Evolutionary conservation across 2,113 vertebrate species (phyloP), one percentile per base, ranked within the genome.

Genomic region (Osmerus eperlanus): DNA sequence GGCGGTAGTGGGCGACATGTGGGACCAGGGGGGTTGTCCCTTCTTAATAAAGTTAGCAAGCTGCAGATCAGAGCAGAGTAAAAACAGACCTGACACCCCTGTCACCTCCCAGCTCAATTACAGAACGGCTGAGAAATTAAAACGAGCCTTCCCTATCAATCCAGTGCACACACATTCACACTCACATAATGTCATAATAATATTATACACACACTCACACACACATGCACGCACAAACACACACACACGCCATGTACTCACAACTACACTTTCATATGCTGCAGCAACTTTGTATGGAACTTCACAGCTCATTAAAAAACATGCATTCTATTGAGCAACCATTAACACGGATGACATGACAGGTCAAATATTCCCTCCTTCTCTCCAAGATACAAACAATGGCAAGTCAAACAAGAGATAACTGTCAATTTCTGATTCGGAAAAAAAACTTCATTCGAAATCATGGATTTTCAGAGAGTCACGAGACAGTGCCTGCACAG

Each of bases 61-160:
- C 52, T 65, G 68, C 65, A 65, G 76, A 67, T 76, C 68, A 80
- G 75, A 75, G 59, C 28, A 36, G 58, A 47, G 47, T 62, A 76
- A 8, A 67, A 69, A 54, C 68, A 58, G 32, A 36, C 59, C 29
- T 32, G 68, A 64, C 25, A 62, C 25, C 56, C 9, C 25, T 13
- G 21, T 61, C 53, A 16, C 71, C 68, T 70, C 71, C 51, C 66
- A 18, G 72, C 65, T 78, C 60, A 74, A 74, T 67, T 78, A 58
- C 64, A 28, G 68, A 62, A 32, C 28, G 52, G 67, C 23, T 64
- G 41, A 65, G 51, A 59, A 71, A 67, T 67, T 62, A 32, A 79
- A 64, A 41, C 60, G 65, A 28, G 60, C 51, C 54, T 72, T 70
- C 61, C 52, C 23, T 41, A n/a, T 18, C 9, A 41, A 23, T 29